Conservation (phyloP, 2,113 vertebrate genomes). For the Pandion haliaetus region DNA sequence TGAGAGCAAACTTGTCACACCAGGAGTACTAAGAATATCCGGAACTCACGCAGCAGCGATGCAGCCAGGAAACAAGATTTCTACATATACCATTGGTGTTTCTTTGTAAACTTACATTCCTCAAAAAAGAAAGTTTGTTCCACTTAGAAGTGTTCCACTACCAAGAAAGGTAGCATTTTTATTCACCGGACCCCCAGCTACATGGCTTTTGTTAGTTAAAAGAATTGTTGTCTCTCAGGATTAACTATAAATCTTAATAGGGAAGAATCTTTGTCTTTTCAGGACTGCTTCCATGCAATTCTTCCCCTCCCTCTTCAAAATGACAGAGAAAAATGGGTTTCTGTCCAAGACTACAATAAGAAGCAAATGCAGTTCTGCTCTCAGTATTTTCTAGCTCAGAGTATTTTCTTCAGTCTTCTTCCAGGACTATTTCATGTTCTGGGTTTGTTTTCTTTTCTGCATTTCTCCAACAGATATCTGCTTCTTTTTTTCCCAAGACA, state of each 20-base stretch:
- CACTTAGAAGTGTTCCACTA: not conserved
- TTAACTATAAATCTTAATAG: not conserved
- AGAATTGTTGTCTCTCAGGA: not conserved
- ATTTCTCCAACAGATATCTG: not conserved
- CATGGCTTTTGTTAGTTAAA: not conserved
- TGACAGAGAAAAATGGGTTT: not conserved
- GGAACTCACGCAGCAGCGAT: not conserved
- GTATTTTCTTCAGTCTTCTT: not conserved
- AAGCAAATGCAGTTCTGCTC: not conserved
- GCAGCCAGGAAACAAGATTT: not conserved
- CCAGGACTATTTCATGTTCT: not conserved
- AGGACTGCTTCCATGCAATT: not conserved
- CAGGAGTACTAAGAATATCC: not conserved
- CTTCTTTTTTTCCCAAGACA: not conserved
- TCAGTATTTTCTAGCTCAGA: not conserved
- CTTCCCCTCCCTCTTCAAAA: not conserved
- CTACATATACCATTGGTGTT: not conserved
- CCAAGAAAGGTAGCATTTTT: not conserved
- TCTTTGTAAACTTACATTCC: not conserved
- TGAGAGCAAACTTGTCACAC: not conserved
- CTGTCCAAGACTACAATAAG: not conserved
- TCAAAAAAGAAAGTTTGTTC: not conserved
- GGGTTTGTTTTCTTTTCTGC: not conserved
- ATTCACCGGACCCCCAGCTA: not conserved
- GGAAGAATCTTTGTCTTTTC: not conserved